Base-by-base conservation (phyloP, 2,888 invertebrate species). In the Cordilura impudica region DNA sequence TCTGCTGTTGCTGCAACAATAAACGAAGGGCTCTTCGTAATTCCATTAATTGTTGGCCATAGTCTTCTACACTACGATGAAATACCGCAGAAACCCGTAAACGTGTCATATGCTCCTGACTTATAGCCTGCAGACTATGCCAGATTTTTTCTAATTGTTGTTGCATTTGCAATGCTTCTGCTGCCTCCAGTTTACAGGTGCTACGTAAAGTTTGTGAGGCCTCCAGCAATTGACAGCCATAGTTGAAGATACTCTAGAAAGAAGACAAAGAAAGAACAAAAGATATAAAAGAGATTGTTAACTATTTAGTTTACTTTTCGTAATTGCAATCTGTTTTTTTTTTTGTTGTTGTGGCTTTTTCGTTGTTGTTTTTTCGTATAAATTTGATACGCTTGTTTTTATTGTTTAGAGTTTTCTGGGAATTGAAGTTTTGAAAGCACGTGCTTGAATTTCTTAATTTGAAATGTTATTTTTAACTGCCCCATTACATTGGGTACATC, bases 21-120 rank as follows among this genome's bases (percentile, higher is more conserved):
- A 12, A 87, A 10, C 91, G 90, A 26, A 92, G 92, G n/a, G 91
- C 91, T 82, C 92, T 91, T 75, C 92, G 91, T 69, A 94, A 87
- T 83, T 93, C 92, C 58, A 91, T 89, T 82, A 94, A 87, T 85
- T 93, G 93, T 63, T 91, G 90, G 84, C 93, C 93, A 82, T 94
- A 93, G 87, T 94, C 92, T 83, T 92, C 92, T 26, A 92, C 91
- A 73, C 94, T 94, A 80, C 94, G 91, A 87, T 95, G 93, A 86
- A 95, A 95, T 79, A 95, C 94, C 7, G 94, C 93, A 2, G 94
- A 94, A 35, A 95, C 95, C 78, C 94, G 91, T 21, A 95, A 90
- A 19, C 95, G 91, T 2, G 94, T 94, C 91, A 95, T 92, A 86
- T 94, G 94, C 89, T 95, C 95, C 88, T 94, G 94, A 81, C 93